phyloP scores from a whole-genome alignment of 1,140 invertebrate genomes.

The Orius laevigatus region DNA sequence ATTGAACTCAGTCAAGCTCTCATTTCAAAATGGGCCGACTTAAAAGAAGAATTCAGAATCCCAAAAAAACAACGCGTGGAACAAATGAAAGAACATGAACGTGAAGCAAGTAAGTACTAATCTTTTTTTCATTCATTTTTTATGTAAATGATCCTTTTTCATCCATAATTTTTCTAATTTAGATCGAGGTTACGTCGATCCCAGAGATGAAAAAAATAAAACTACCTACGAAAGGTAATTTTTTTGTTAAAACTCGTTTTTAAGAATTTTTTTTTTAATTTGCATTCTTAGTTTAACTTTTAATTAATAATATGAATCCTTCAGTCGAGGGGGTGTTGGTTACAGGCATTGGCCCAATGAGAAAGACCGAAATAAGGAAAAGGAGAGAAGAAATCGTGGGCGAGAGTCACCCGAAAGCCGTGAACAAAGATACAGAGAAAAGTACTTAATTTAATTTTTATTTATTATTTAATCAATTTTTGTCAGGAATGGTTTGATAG shows the following conservation, averaged over 20 bases:
- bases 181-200: conserved; percentile 35
- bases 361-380: no score
- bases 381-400: no score
- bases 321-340: no score
- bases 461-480: not conserved
- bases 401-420: no score
- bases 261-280: not conserved
- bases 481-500: not conserved
- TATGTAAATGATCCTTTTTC: not conserved
- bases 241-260: not conserved
- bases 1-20: conserved; percentile 28
- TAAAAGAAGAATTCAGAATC: conserved; percentile 84
- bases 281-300: no score
- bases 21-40: conserved; percentile 54
- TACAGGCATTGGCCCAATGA: no score
- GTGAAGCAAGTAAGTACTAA: conserved; percentile 46
- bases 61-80: conserved; percentile 87
- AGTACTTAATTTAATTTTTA: not conserved
- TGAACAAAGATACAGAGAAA: not conserved
- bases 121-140: not conserved
- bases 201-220: conserved; percentile 28
- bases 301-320: no score
- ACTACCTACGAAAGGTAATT: conserved; percentile 31
- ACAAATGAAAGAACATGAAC: conserved; percentile 83
- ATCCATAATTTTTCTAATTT: conserved; percentile 15